phyloP scores from a whole-genome alignment of 2,888 invertebrate species.

The Leptopilina syphax region DNA sequence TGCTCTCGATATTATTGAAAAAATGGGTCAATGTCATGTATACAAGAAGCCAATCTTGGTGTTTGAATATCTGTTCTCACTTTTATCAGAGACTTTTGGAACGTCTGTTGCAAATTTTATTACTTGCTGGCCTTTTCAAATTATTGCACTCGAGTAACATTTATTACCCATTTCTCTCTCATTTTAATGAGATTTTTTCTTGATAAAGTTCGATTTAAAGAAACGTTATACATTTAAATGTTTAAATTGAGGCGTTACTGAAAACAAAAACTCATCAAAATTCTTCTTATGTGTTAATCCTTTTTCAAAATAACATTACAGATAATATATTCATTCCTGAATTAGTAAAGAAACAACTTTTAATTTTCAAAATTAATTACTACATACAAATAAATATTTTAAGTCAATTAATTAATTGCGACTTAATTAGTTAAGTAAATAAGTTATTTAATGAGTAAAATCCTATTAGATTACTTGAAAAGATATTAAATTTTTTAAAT shows the following conservation, averaged over 20 bases:
- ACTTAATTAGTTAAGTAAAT: no score
- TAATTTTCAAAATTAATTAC: background rate
- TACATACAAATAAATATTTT: no score
- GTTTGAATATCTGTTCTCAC: constrained; percentile 48
- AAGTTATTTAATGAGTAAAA: no score
- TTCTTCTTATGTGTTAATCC: background rate
- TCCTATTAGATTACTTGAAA: no score
- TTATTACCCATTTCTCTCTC: constrained; percentile 21
- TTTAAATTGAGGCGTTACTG: constrained; percentile 13
- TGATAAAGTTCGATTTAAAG: constrained; percentile 10
- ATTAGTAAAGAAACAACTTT: background rate
- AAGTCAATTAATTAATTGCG: no score
- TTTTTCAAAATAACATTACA: background rate
- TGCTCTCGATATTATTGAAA: constrained; percentile 63
- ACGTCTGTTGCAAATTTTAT: constrained; percentile 31
- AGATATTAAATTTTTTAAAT: no score
- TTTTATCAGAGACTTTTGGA: background rate
- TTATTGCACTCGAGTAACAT: constrained; percentile 12
- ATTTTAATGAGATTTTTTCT: background rate
- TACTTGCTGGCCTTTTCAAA: constrained; percentile 20
- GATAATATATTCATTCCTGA: background rate
- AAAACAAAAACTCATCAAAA: background rate
- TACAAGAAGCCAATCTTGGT: constrained; percentile 52
- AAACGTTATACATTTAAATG: background rate
- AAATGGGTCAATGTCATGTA: constrained; percentile 67